Conservation (phyloP, 2,888 invertebrate genomes). For the Lamproptera curius region DNA sequence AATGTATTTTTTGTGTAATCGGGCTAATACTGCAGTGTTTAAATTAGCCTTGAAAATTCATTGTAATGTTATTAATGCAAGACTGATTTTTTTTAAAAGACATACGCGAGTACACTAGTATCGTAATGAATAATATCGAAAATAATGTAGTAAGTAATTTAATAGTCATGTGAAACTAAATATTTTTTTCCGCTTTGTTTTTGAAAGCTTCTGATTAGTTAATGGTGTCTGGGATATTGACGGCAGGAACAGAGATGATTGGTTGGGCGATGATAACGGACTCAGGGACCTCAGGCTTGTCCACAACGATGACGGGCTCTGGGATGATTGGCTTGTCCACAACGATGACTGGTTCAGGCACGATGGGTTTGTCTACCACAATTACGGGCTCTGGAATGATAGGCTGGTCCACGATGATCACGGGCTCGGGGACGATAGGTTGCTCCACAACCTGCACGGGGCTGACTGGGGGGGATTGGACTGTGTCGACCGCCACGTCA, state of each 20-base stretch:
- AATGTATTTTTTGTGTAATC: no score
- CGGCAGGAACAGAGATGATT: conserved; percentile 17
- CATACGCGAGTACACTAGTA: no score
- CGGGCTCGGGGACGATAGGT: conserved; percentile 4
- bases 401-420: conserved; percentile 11
- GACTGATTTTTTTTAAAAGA: no score
- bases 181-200: no score
- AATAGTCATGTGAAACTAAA: no score
- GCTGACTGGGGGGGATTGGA: no score
- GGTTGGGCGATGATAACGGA: conserved; percentile 21
- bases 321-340: conserved; percentile 14
- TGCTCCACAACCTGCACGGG: conserved; percentile 16
- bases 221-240: background rate
- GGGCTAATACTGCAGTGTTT: no score
- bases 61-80: no score
- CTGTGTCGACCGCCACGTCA: conserved; percentile 9
- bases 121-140: no score
- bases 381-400: conserved; percentile 14
- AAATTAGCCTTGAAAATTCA: no score
- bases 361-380: background rate
- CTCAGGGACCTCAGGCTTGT: conserved; percentile 12
- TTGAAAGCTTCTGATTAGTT: no score
- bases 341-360: conserved; percentile 17
- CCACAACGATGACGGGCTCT: conserved; percentile 19
- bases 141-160: no score